Evolutionary conservation across 1,140 invertebrate genomes (phyloP), one percentile per base, ranked within the genome.

Genomic region (Nasonia vitripennis): DNA sequence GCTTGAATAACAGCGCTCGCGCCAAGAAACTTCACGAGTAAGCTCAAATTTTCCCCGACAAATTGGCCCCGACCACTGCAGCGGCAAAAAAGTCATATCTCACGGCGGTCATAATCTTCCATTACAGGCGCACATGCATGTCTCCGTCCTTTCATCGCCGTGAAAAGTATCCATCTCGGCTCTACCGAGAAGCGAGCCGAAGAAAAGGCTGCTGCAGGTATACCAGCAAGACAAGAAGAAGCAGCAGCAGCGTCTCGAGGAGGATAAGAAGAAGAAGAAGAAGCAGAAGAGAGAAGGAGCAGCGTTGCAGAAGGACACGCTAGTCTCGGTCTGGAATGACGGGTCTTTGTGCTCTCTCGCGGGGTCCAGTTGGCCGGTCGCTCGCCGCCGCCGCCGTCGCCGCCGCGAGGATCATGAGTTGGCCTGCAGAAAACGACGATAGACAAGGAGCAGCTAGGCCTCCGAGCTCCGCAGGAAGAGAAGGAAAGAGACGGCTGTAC

Each of bases 341-440:
- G 89, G 87, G 89, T 91, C 90, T 91, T 91, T 91, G 90, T 91
- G 89, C 83, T 88, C 85, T 78, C 34, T 62, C 55, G n/a, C 55
- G 73, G 85, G 85, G 86, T 89, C 83, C 83, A 86, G 82, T 87
- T 87, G n/a, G 78, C 27, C 70, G 17, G 70, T n/a, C 34, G 73
- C 37, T 12, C 20, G 31, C 34, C 5, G 34, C 34, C 20, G 31
- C 34, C 5, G 34, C 34, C 5, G 34, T 27, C 34, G 4, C 34
- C 73, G 34, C 14, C 73, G n/a, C 75, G 20, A 51, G 20, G 41
- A 78, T 23, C 75, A 27, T 17, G 41, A 62, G 17, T 1, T 62
- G 55, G 55, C 6, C 55, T 62, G 41, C 75, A 23, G 45, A 31
- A 78, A 78, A 27, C 23, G 45, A 37, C 12, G 73, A n/a, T 48